These are phyloP conservation scores for Epiblema foenella DNA, from an alignment of 2,888 invertebrate genomes.

Conservation along the genomic window DNA sequence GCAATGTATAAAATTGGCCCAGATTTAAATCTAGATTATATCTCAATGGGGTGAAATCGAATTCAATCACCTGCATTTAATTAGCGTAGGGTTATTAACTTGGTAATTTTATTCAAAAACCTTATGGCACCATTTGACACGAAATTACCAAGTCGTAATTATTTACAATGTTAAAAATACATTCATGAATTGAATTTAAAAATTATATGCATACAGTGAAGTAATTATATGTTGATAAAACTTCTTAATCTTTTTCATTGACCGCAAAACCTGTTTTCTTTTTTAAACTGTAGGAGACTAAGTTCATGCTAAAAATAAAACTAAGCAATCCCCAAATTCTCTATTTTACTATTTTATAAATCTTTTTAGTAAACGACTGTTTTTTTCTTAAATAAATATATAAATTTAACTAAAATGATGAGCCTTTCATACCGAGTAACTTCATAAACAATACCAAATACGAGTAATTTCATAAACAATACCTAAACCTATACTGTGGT, in stretches of 20 bases:
- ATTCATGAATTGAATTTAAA: background rate
- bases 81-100: slow-evolving; percentile 64
- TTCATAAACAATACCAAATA: no score
- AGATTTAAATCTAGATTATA: slow-evolving; percentile 35
- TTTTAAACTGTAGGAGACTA: background rate
- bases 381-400: no score
- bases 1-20: slow-evolving; percentile 13
- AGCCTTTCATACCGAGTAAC: background rate
- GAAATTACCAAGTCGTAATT: slow-evolving; percentile 30
- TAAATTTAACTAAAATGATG: background rate
- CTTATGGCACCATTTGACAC: slow-evolving; percentile 59
- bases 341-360: no score
- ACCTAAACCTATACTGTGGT: background rate
- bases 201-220: background rate
- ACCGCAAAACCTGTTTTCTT: background rate
- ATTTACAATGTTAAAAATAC: slow-evolving; percentile 11
- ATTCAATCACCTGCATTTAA: slow-evolving; percentile 62
- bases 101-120: slow-evolving; percentile 72
- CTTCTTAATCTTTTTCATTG: background rate
- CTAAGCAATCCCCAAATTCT: background rate
- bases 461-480: no score
- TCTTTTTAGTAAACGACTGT: no score
- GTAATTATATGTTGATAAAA: no score
- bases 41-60: slow-evolving; percentile 54
- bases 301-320: background rate